Percentiles rank a stretch among this genome's conserved stretches.
These are phyloP conservation scores for Melanogrammus aeglefinus DNA, from an alignment of 2,797 vertebrate genomes.

Conservation along the genomic window DNA sequence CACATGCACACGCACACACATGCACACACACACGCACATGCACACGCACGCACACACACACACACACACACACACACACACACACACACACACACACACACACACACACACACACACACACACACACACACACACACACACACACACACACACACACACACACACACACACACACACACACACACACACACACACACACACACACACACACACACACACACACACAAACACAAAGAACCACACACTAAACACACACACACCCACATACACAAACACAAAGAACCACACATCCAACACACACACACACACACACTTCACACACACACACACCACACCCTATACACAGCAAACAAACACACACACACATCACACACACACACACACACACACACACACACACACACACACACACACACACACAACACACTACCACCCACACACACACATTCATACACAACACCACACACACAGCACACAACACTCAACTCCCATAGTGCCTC, in stretches of 20 bases:
- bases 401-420: not conserved
- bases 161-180: not conserved
- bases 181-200: no score
- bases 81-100: constrained; percentile 16
- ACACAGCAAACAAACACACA: no score
- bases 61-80: constrained; percentile 6
- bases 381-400: no score
- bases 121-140: not conserved
- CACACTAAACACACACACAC: not conserved
- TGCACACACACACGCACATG: no score
- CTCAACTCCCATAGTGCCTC: no score
- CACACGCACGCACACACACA: not conserved
- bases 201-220: no score
- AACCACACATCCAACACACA: not conserved
- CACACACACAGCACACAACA: constrained; percentile 22
- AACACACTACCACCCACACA: not conserved
- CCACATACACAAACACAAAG: constrained; percentile 2
- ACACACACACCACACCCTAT: constrained; percentile 6
- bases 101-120: constrained; percentile 30
- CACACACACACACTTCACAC: constrained; percentile 11
- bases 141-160: not conserved
- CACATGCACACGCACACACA: not conserved
- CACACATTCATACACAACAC: constrained; percentile 9
- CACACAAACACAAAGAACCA: no score
- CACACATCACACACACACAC: not conserved